Evolutionary conservation across 2,797 vertebrate genomes (phyloP), one percentile per base, ranked within the genome.

Genomic region (Sebastes oblongus): DNA sequence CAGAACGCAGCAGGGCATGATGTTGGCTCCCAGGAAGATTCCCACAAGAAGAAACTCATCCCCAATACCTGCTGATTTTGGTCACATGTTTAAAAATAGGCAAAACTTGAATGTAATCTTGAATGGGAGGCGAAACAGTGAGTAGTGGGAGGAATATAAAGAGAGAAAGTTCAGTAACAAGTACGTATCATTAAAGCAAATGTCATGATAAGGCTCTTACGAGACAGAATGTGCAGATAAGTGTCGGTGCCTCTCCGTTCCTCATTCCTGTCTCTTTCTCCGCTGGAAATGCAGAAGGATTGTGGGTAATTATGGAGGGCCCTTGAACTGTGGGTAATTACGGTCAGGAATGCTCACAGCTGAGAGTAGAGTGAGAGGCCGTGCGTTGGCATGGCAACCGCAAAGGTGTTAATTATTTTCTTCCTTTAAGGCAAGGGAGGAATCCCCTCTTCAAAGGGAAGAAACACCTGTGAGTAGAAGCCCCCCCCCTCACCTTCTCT

Each of bases 301-400:
- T 88, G 91, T 91, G 83, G 91, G 91, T 97, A 96, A 97, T 96
- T 96, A 93, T 82, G 92, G 88, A 89, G 91, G 91, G 94, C 72
- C 81, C 94, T 95, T 96, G 93, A 96, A 93, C 91, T 93, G 89
- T 90, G 78, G 92, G 94, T 95, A 96, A 96, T 96, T 96, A 94
- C 77, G 52, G 89, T 82, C 81, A 89, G 94, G 93, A 95, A 94
- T 92, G 93, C 90, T 96, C 90, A 80, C 92, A 93, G 94, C 94
- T 92, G 93, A 95, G 88, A 88, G 91, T 88, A n/a, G 82, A 86
- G 73, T 60, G 83, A 88, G 80, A 85, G 77, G 77, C 60, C 6
- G n/a, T 0, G 0, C 10, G 94, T 96, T 93, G 95, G 94, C 95
- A 97, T 96, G 94, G 96, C 90, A 96, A 97, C 96, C 1, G 1